Base-by-base conservation (phyloP, 2,797 vertebrate genomes). In the Manis pentadactyla region DNA sequence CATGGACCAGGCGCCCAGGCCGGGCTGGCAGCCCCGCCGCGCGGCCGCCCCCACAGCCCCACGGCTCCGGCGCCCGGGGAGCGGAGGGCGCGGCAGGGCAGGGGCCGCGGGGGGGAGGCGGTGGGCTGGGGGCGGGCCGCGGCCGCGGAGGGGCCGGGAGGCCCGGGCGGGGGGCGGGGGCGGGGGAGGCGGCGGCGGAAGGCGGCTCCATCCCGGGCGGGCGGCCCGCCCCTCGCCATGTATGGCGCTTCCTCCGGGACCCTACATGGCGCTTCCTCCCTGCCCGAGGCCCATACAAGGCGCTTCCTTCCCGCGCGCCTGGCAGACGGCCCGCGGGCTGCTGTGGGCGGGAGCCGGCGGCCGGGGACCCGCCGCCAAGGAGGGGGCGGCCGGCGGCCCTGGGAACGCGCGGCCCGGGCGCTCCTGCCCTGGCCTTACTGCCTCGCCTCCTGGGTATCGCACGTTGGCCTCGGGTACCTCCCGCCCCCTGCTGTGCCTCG, bases 251-350 rank as follows among this genome's bases (percentile, higher is more conserved):
- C 98, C 98, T 98, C 97, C 98, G 4, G 46, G 98, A 98, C 99
- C 98, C 92, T 97, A 99, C 98, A 98, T 98, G 98, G 98, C 98
- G 98, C 98, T 99, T 99, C 99, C 99, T 99, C 84, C 69, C 90
- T 3, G 90, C 59, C 37, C 12, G 23, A 98, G 93, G 97, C 94
- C 98, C 98, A 98, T 97, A 99, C 99, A 99, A 99, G 99, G 99
- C 98, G 97, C 82, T 98, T 97, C 98, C 98, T 98, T 98, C 97
- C 98, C 96, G 78, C 88, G 94, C 94, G 74, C 7, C 97, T 99
- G 99, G 99, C 99, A 98, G 99, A 98, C 97, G 97, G 98, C 97
- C 98, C 97, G 93, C 96, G 87, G 95, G 69, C 84, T 93, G 46
- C 84, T 64, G 95, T 90, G 95, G 88, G 96, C 93, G 90, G 86